Conservation (phyloP, 2,888 invertebrate species). For the Drosophila paranaensis region DNA sequence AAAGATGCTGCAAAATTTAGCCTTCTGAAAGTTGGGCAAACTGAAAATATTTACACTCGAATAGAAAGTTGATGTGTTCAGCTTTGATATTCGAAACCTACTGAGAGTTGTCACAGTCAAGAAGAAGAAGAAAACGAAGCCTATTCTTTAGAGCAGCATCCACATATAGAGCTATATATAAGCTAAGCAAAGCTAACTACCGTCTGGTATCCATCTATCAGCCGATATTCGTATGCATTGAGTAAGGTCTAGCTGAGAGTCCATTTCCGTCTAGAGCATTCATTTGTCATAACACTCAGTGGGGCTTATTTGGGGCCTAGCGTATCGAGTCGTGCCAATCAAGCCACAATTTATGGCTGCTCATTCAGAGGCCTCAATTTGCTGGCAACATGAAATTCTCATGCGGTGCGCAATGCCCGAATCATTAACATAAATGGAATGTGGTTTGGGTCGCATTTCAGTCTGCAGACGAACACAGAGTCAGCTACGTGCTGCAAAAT, state of each 20-base stretch:
- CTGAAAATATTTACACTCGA: background rate
- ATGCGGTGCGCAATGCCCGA: slow-evolving; percentile 46
- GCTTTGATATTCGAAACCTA: background rate
- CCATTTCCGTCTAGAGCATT: background rate
- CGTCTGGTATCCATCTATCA: background rate
- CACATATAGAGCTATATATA: background rate
- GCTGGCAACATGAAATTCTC: slow-evolving; percentile 44
- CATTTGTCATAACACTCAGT: slow-evolving; percentile 13
- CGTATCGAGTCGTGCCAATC: slow-evolving; percentile 48
- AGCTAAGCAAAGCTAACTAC: too few relatives aligned
- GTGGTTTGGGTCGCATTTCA: slow-evolving; percentile 32
- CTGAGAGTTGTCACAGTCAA: background rate
- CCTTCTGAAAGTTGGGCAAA: background rate
- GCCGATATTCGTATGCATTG: background rate
- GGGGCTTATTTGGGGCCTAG: slow-evolving; percentile 13
- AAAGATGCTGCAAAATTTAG: background rate
- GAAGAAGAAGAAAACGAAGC: slow-evolving; percentile 3
- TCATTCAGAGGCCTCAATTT: slow-evolving; percentile 36
- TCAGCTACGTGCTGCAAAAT: slow-evolving; percentile 59
- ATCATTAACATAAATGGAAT: slow-evolving; percentile 74
- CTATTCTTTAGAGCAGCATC: background rate
- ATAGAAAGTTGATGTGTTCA: background rate
- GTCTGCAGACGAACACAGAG: background rate
- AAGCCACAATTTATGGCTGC: slow-evolving; percentile 52
- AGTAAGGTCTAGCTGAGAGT: background rate